Evolutionary conservation across 2,113 vertebrate genomes (phyloP).

Genomic region (Bucco capensis): DNA sequence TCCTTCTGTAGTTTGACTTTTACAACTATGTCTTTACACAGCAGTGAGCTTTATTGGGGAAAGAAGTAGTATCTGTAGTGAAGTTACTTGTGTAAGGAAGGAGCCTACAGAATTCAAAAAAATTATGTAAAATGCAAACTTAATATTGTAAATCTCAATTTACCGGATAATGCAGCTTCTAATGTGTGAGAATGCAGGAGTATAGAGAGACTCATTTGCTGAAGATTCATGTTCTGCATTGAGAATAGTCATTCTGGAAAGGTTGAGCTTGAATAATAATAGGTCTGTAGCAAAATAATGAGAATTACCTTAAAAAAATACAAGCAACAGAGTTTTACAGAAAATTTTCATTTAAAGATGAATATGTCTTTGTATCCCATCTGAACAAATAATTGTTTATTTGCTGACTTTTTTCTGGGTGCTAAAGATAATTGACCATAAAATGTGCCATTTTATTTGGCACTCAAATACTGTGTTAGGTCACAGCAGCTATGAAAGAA

Average conservation of each 20-base stretch:
- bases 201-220: neutral
- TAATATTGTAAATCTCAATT: neutral
- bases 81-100: neutral
- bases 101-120: neutral
- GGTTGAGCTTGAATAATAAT: neutral
- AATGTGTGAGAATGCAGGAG: neutral
- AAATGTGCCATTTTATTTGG: neutral
- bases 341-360: too few species aligned
- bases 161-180: neutral
- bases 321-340: neutral
- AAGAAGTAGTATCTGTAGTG: neutral
- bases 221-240: accelerated
- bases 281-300: neutral
- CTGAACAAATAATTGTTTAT: neutral
- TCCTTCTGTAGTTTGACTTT: neutral
- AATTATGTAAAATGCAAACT: neutral
- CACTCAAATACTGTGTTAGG: neutral
- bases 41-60: neutral
- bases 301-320: neutral
- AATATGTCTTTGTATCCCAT: neutral
- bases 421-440: neutral
- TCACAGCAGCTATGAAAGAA: neutral
- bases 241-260: neutral
- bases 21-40: neutral
- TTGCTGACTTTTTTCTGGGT: neutral